These are phyloP conservation scores for Hymenochirus boettgeri DNA, from an alignment of 2,113 vertebrate species.

Conservation along the genomic window DNA sequence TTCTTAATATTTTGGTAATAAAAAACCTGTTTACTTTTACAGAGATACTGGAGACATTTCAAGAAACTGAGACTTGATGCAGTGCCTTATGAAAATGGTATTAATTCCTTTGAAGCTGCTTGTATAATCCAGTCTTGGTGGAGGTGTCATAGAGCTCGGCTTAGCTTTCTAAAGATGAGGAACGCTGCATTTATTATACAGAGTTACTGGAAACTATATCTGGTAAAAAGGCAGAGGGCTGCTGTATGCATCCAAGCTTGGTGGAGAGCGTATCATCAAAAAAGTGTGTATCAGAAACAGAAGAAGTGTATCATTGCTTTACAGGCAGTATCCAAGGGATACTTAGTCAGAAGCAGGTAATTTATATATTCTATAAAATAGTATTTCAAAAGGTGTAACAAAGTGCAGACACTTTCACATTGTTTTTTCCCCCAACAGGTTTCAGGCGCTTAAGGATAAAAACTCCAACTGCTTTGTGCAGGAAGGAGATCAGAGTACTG, in stretches of 20 bases:
- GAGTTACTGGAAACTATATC: conserved; percentile 69
- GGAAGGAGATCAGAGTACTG: not conserved
- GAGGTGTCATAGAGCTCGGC: conserved; percentile 73
- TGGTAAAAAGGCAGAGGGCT: conserved; percentile 55
- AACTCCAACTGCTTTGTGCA: not conserved
- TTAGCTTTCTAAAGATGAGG: conserved; percentile 66
- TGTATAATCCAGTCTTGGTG: conserved; percentile 76
- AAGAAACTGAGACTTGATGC: conserved; percentile 53
- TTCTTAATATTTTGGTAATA: not conserved
- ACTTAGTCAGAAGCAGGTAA: conserved; percentile 77
- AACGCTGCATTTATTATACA: conserved; percentile 75
- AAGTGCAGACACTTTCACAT: too few relatives aligned
- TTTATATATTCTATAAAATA: not conserved
- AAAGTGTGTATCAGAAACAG: conserved; percentile 56
- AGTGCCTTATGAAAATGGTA: conserved; percentile 43
- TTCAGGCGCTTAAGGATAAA: not conserved
- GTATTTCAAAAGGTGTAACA: too few relatives aligned
- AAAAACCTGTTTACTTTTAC: conserved; percentile 35
- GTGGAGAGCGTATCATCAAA: conserved; percentile 72
- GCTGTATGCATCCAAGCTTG: conserved; percentile 77
- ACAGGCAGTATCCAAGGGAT: conserved; percentile 73
- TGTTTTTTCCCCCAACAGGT: conserved; percentile 1
- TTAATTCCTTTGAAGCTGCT: conserved; percentile 61
- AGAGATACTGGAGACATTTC: conserved; percentile 81
- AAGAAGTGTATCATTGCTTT: conserved; percentile 62